phyloP scores from a whole-genome alignment of 2,113 vertebrate genomes.

The Eurystomus gularis region DNA sequence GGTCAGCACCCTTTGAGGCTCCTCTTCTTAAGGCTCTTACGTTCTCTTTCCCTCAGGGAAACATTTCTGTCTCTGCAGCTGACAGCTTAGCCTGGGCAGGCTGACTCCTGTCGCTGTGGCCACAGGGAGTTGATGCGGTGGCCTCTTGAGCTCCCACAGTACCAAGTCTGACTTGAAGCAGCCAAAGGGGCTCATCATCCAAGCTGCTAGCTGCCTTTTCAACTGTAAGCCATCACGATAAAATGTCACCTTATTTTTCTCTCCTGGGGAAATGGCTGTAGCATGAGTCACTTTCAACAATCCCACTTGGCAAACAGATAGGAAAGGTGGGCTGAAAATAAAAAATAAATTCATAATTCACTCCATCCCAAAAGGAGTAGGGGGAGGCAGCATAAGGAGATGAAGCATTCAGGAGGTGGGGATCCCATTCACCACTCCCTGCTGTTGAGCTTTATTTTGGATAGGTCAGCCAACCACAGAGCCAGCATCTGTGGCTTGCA shows the following conservation, averaged over 20 bases:
- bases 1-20: neutral
- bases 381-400: neutral
- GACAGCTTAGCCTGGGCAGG: neutral
- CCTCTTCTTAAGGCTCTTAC: neutral
- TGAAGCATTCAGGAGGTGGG: neutral
- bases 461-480: constrained; percentile 28
- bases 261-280: neutral
- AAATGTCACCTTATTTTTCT: neutral
- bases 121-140: neutral
- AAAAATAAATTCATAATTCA: neutral
- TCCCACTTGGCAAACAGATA: neutral
- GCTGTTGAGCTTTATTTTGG: constrained; percentile 61
- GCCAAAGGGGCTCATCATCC: neutral
- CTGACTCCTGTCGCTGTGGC: neutral
- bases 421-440: constrained; percentile 31
- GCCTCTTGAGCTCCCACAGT: neutral
- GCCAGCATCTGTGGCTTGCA: constrained; percentile 52
- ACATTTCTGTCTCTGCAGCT: neutral
- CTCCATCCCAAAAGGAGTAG: neutral
- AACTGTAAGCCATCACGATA: neutral
- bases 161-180: neutral
- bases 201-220: neutral
- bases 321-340: neutral
- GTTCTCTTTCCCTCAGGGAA: neutral
- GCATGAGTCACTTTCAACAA: neutral